These are phyloP conservation scores for Ischnus inquisitorius DNA, from an alignment of 2,888 invertebrate genomes.

Conservation along the genomic window DNA sequence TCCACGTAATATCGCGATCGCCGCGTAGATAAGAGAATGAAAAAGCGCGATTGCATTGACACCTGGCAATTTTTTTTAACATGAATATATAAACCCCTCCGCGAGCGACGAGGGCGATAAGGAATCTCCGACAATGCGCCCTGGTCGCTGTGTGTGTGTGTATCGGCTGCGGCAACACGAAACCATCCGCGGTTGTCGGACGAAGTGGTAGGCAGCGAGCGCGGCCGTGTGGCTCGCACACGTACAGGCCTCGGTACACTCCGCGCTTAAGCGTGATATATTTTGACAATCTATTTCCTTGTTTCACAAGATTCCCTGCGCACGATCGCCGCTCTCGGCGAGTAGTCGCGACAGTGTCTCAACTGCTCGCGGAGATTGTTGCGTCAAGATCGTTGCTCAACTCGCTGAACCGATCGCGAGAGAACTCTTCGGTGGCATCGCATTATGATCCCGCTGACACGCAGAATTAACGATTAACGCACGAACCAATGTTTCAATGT, in stretches of 20 bases:
- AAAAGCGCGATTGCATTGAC: background rate
- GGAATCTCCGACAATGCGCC: slow-evolving; percentile 8
- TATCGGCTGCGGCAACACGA: background rate
- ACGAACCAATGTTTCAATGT: too few species aligned
- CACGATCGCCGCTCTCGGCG: background rate
- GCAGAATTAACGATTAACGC: background rate
- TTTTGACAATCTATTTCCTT: background rate
- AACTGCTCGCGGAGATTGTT: background rate
- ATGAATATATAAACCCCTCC: background rate
- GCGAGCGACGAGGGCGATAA: slow-evolving; percentile 3
- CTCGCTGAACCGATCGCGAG: background rate
- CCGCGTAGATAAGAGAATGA: background rate
- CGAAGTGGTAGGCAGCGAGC: background rate
- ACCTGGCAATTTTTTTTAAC: background rate
- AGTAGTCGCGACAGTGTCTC: background rate
- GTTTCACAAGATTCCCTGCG: background rate
- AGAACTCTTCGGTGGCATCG: background rate
- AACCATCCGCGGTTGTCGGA: background rate
- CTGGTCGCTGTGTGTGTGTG: background rate
- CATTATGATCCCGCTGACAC: background rate
- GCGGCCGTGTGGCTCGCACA: background rate
- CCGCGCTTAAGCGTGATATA: background rate
- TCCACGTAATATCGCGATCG: background rate
- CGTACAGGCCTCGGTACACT: background rate
- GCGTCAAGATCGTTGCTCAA: background rate